Evolutionary conservation across 2,797 vertebrate species (phyloP).

Genomic region (Pterois miles): DNA sequence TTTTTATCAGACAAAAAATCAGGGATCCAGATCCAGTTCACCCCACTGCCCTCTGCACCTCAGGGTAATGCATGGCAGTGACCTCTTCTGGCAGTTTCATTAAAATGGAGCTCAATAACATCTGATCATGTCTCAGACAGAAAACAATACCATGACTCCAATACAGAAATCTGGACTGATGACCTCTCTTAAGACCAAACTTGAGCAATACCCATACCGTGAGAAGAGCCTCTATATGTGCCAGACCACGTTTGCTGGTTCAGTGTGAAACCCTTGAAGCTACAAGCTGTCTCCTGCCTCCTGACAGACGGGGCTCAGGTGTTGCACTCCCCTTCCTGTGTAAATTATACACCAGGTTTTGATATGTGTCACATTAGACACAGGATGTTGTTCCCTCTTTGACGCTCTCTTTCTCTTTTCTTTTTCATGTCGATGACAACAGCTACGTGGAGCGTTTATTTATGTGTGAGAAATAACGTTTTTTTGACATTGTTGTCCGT

Average conservation of each 20-base stretch:
- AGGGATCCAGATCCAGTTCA: neutral
- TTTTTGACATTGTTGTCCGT: neutral
- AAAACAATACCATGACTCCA: neutral
- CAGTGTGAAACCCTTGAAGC: constrained; percentile 33
- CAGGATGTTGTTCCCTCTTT: constrained; percentile 21
- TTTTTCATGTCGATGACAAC: neutral
- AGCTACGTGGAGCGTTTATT: neutral
- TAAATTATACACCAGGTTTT: constrained; percentile 50
- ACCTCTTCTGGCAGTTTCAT: constrained; percentile 11
- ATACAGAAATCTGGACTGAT: neutral
- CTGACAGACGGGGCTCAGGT: constrained; percentile 52
- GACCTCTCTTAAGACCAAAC: neutral
- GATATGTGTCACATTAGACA: constrained; percentile 51
- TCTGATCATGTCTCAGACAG: neutral
- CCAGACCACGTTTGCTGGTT: neutral
- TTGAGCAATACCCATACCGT: neutral
- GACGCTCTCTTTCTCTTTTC: neutral
- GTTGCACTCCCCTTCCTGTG: constrained; percentile 48
- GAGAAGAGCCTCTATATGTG: neutral
- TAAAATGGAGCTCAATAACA: neutral
- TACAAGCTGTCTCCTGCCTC: constrained; percentile 44
- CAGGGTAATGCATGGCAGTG: neutral
- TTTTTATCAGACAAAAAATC: neutral
- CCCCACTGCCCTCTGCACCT: neutral
- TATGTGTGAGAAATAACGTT: rapidly evolving